Conservation (phyloP, 2,888 invertebrate species). For the Mystacides longicornis region DNA sequence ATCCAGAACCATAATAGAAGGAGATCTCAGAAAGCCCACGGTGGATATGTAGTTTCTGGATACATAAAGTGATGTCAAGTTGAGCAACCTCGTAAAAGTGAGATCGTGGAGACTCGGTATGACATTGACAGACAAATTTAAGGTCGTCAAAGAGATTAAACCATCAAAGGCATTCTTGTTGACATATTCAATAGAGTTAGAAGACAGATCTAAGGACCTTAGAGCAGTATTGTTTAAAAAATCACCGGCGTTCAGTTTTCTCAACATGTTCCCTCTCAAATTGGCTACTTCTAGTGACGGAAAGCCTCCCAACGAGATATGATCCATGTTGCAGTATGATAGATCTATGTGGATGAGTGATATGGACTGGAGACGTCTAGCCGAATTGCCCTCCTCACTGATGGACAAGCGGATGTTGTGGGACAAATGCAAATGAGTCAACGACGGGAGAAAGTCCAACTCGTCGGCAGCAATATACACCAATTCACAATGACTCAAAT, state of each 20-base stretch:
- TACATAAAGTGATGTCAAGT: constrained; percentile 53
- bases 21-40: constrained; percentile 51
- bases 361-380: constrained; percentile 33
- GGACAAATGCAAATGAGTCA: constrained; percentile 54
- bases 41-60: constrained; percentile 57
- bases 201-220: constrained; percentile 56
- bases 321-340: constrained; percentile 55
- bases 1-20: constrained; percentile 51
- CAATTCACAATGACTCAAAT: constrained; percentile 52
- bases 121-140: constrained; percentile 66
- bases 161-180: constrained; percentile 54
- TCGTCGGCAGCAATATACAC: constrained; percentile 45
- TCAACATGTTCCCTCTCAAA: constrained; percentile 57
- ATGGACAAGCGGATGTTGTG: constrained; percentile 53
- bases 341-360: constrained; percentile 52
- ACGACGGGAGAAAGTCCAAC: constrained; percentile 49
- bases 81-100: constrained; percentile 52
- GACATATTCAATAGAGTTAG: constrained; percentile 56
- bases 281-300: constrained; percentile 52
- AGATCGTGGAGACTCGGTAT: constrained; percentile 52
- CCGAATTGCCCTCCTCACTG: constrained; percentile 36
- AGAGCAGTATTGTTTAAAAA: constrained; percentile 56
- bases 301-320: constrained; percentile 53
- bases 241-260: constrained; percentile 48
- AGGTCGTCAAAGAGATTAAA: constrained; percentile 47